Percentiles rank a stretch among this genome's conserved stretches.
These are phyloP conservation scores for Melanchra persicariae DNA, from an alignment of 2,888 invertebrate species.

Conservation along the genomic window DNA sequence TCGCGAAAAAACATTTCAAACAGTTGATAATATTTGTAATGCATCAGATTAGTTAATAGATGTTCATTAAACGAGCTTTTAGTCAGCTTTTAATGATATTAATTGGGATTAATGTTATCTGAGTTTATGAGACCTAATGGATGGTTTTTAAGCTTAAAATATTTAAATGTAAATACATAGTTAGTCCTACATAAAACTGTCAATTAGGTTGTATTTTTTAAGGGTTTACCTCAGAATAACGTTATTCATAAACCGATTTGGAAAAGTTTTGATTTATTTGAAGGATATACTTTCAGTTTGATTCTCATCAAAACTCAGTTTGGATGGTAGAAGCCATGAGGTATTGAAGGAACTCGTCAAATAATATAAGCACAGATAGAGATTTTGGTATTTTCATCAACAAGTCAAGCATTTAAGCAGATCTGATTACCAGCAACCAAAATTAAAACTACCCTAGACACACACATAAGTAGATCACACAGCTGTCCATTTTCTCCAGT, in stretches of 20 bases:
- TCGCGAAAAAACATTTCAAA: not conserved
- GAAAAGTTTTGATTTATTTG: no score
- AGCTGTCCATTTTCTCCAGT: slow-evolving; percentile 4
- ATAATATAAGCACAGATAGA: no score
- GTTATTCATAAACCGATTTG: no score
- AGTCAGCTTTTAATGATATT: slow-evolving; percentile 30
- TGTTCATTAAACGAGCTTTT: slow-evolving; percentile 25
- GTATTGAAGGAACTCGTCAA: no score
- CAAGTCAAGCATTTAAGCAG: no score
- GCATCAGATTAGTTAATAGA: slow-evolving; percentile 27
- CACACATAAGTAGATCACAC: slow-evolving; percentile 7
- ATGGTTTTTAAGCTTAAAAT: slow-evolving; percentile 3
- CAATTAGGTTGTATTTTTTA: no score
- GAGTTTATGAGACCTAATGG: slow-evolving; percentile 32
- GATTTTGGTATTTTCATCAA: no score
- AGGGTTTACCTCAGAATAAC: no score
- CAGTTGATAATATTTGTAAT: slow-evolving; percentile 18
- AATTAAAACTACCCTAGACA: not conserved
- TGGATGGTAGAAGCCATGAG: no score
- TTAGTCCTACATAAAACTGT: not conserved
- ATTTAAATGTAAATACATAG: not conserved
- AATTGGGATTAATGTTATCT: slow-evolving; percentile 27
- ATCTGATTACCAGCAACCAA: not conserved
- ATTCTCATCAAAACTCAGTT: no score
- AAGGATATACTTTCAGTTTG: no score